Evolutionary conservation across 2,113 vertebrate genomes (phyloP).

Genomic region (Platysternon megacephalum): DNA sequence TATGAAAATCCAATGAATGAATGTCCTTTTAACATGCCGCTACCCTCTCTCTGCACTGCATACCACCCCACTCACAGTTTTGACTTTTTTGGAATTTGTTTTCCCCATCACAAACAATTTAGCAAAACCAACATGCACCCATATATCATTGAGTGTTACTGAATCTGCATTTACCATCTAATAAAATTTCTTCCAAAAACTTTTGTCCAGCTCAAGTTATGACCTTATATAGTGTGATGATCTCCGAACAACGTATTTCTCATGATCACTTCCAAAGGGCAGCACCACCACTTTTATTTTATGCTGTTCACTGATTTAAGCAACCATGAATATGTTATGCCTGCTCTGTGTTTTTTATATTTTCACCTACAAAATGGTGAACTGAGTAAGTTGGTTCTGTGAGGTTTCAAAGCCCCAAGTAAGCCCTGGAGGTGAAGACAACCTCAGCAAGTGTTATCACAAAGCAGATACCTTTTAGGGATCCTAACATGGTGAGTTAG

Average conservation of each 20-base stretch:
- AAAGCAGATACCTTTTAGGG: background rate
- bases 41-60: background rate
- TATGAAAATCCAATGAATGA: background rate
- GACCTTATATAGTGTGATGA: background rate
- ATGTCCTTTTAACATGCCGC: background rate
- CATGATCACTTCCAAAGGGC: background rate
- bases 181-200: background rate
- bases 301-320: background rate
- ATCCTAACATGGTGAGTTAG: background rate
- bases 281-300: background rate
- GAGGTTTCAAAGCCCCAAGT: background rate
- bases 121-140: background rate
- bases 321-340: background rate
- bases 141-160: background rate
- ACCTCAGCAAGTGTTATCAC: background rate
- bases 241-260: background rate
- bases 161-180: background rate
- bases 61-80: background rate
- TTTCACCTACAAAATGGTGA: background rate
- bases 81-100: background rate
- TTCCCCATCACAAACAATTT: background rate
- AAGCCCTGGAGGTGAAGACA: accelerated
- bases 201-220: background rate
- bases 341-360: background rate
- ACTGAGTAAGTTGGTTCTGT: background rate